Base-by-base conservation (phyloP, 2,888 invertebrate genomes). In the Synanthedon myopaeformis region DNA sequence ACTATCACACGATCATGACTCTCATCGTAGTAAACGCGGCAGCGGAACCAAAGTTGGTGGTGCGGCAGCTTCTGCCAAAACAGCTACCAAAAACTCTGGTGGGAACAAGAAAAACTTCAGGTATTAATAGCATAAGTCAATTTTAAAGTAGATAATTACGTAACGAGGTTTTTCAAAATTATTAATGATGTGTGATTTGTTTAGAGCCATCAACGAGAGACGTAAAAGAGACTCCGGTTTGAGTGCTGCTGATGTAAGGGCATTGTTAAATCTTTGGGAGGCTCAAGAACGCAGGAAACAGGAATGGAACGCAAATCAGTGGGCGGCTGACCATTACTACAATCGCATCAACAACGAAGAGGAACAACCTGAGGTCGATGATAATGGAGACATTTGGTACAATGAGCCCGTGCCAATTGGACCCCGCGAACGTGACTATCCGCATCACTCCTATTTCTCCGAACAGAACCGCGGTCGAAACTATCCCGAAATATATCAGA, bases 151-250 rank as follows among this genome's bases (percentile, higher is more conserved):
- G n/a, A n/a, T n/a, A 12, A n/a, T 14, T 45, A 45, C 14, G 2
- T 45, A 45, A 12, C 14, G 6, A 45, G 4, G 23, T 23, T 23
- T 14, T 45, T 13, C 2, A 13, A 2, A 4, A 45, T 35, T 35
- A 2, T 35, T 35, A 35, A 35, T 35, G 2, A 35, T 35, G 35
- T 17, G 13, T 49, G 5, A 19, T 12, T 49, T 17, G 17, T 49
- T 49, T 49, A 62, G 87, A 69, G 76, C 85, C 53, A 75, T 82
- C 61, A 80, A 82, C 52, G 85, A 86, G 59, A 87, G 91, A 53
- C 87, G 88, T 61, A 91, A 91, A 71, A 80, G 91, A 56, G 90
- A 91, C 63, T 88, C 90, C 42, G 90, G 90, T 45, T 76, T 91
- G 49, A 90, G 89, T 59, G 90, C 90, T 1, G 90, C 91, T 62